Conservation (phyloP, 1,140 invertebrate genomes). For the Stenopsyche tienmushanensis region DNA sequence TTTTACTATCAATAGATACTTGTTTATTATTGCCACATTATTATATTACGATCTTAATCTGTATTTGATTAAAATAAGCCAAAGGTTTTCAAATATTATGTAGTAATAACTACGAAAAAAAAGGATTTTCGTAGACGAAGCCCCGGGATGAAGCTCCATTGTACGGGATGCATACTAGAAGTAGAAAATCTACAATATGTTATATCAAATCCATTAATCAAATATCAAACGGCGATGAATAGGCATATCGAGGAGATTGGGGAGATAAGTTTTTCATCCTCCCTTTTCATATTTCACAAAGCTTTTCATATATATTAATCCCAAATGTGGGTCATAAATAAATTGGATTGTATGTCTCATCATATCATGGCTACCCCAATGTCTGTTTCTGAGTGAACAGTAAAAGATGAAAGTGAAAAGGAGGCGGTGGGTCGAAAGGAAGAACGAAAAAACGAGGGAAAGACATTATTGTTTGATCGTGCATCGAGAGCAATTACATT, state of each 20-base stretch:
- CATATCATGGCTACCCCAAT: constrained; percentile 15
- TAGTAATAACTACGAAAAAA: too few relatives aligned
- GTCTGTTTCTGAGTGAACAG: constrained; percentile 12
- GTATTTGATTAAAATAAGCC: too few relatives aligned
- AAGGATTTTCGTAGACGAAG: too few relatives aligned
- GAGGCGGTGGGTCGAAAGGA: neutral
- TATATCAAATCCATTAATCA: neutral
- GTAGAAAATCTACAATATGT: too few relatives aligned
- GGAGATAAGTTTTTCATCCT: constrained; percentile 15
- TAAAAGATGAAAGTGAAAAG: constrained; percentile 19
- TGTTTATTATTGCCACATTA: too few relatives aligned
- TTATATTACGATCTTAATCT: too few relatives aligned
- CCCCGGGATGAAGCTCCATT: too few relatives aligned
- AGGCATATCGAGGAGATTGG: constrained; percentile 6
- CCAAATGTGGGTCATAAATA: constrained; percentile 33
- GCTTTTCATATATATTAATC: constrained; percentile 25
- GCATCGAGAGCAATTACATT: neutral
- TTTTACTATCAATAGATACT: too few relatives aligned
- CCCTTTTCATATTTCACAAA: constrained; percentile 5
- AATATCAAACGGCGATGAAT: constrained; percentile 17
- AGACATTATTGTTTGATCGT: neutral
- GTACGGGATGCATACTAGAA: too few relatives aligned
- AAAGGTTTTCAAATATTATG: too few relatives aligned
- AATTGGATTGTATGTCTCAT: constrained; percentile 34
- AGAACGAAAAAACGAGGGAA: neutral